phyloP scores from a whole-genome alignment of 2,113 vertebrate species.

The Bos indicus region DNA sequence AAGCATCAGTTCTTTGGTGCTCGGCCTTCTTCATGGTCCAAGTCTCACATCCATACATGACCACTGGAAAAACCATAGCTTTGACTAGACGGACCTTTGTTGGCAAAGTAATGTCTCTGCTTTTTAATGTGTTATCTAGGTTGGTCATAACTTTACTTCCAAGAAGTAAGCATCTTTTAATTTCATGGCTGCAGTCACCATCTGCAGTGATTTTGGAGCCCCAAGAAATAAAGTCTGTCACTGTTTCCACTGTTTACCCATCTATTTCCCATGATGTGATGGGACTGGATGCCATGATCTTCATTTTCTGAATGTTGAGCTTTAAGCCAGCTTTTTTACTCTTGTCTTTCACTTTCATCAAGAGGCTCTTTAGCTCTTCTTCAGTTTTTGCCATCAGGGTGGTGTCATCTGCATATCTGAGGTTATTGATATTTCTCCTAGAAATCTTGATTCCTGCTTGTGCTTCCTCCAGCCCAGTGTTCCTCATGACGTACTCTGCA shows the following conservation, averaged over 20 bases:
- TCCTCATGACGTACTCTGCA: background rate
- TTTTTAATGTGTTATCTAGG: background rate
- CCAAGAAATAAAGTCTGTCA: background rate
- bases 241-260: background rate
- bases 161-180: background rate
- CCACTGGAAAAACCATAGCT: background rate
- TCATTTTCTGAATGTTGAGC: background rate
- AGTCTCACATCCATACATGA: background rate
- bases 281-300: background rate
- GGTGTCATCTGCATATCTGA: background rate
- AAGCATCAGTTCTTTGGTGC: background rate
- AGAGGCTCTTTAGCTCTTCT: background rate
- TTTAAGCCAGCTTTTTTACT: background rate
- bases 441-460: background rate
- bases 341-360: background rate
- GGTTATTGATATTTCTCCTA: background rate
- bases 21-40: background rate
- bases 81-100: background rate
- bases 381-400: background rate
- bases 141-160: background rate
- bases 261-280: rapidly evolving
- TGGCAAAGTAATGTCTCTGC: background rate
- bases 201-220: background rate
- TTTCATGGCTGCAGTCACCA: background rate
- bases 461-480: background rate